A percentile compares a stretch with the other conserved stretches of the same genome.
Evolutionary conservation across 37 sponge, comb jelly and placozoan genomes (phyloP).

Genomic region (Halisarca cf. caerulea): DNA sequence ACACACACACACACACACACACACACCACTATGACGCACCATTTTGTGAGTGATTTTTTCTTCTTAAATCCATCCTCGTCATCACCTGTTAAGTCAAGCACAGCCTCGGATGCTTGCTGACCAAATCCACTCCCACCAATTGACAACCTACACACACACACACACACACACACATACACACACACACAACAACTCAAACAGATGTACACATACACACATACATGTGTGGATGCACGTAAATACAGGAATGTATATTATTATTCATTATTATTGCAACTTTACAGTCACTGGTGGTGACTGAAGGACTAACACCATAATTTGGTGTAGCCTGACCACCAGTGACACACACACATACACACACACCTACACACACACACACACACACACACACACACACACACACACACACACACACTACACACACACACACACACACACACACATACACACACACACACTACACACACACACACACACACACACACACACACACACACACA

Average conservation of each 20-base stretch:
- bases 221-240: neutral
- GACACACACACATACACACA: no score
- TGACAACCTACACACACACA: constrained; percentile 32
- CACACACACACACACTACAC: neutral
- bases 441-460: neutral
- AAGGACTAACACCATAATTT: no score
- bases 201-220: neutral
- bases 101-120: constrained; percentile 45
- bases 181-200: neutral
- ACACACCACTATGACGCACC: constrained; percentile 11
- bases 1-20: neutral
- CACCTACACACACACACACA: no score
- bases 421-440: neutral
- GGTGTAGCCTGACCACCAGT: no score
- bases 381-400: no score
- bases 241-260: no score
- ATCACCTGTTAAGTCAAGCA: constrained; percentile 77
- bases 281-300: no score
- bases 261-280: no score
- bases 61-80: constrained; percentile 41
- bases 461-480: neutral
- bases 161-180: neutral
- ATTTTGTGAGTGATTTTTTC: constrained; percentile 29
- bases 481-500: neutral
- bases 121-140: constrained; percentile 49